Evolutionary conservation across 2,113 vertebrate genomes (phyloP), one percentile per base, ranked within the genome.

Genomic region (Myrmecobius fasciatus): DNA sequence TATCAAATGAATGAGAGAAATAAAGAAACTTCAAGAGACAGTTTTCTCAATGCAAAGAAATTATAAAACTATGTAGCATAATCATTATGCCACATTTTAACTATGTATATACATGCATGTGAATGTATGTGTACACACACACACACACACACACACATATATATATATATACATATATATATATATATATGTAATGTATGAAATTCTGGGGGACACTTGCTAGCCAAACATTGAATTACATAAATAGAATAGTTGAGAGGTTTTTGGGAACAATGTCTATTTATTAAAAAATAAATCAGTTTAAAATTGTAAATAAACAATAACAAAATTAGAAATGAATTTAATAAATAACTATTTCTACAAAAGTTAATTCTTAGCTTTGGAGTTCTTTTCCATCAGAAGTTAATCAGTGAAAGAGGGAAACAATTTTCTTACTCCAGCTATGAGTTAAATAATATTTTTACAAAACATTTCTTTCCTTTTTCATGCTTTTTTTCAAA

Each of bases 371-470:
- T 97, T 94, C 94, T 94, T 95, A 96, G 94, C 91, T 96, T 97
- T 98, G 97, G 95, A 92, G 91, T 97, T 92, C 95, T 95, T 98
- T 94, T 95, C 56, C 91, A 99, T 98, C 96, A 98, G 97, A 97
- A 99, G 99, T 98, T 99, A 98, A 98, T 99, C 98, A 98, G 98
- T 97, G 98, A 98, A 98, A 98, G 98, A 98, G 98, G 97, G 94
- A 97, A 98, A 99, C 98, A 98, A 99, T 98, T 94, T 98, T 98
- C 98, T 98, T 98, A 99, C 98, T 99, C 98, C 98, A 94, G 96
- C 31, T 97, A 94, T 95, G 95, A 75, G 96, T 98, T 97, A 98
- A 99, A 98, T 96, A 98, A 98, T 97, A 98, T 98, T 98, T 99
- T 98, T 98, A 98, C 98, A 97, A 98, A 98, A 91, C 96, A 96